Base-by-base conservation (phyloP, 2,113 vertebrate genomes). In the Anas platyrhynchos region DNA sequence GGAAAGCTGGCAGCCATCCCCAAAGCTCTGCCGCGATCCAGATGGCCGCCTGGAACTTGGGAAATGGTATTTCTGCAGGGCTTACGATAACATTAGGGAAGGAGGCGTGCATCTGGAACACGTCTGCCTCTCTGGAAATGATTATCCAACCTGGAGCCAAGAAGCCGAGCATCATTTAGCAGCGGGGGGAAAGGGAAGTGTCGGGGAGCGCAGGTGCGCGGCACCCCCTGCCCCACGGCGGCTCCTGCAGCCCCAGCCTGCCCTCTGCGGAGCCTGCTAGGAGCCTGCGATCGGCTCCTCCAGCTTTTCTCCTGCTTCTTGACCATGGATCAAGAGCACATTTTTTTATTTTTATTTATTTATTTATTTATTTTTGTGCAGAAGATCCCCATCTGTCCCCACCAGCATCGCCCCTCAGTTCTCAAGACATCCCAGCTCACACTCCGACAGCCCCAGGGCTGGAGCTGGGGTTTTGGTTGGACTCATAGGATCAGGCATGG, bases 141-240 rank as follows among this genome's bases (percentile, higher is more conserved):
- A 82, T 93, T 82, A 82, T 68, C 63, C 69, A 18, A 18, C 81
- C 80, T 88, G 86, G 62, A 91, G 68, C 73, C 52, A 36, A 72
- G 91, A 78, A 96, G 77, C 32, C 86, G 71, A 91, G 65, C 43
- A 10, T 31, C n/a, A 75, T 93, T 93, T 72, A 74, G 59, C 46
- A 46, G 55, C 52, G 34, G 68, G 65, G 76, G 76, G 65, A 67
- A 61, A 55, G 52, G 52, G 56, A 86, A 31, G 58, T 16, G 62
- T 79, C 67, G 1, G 6, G 58, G 83, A 29, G 54, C 11, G 5
- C 75, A 61, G 86, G 74, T 73, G 68, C 63, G 68, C 38, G 1
- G 2, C 50, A 69, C 61, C 48, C 25, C 26, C 59, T 34, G n/a
- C 38, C 52, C 36, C n/a, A 46, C 23, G 43, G 29, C 3, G 3